phyloP scores from a whole-genome alignment of 2,113 vertebrate species.

The Coracopsis vasa region DNA sequence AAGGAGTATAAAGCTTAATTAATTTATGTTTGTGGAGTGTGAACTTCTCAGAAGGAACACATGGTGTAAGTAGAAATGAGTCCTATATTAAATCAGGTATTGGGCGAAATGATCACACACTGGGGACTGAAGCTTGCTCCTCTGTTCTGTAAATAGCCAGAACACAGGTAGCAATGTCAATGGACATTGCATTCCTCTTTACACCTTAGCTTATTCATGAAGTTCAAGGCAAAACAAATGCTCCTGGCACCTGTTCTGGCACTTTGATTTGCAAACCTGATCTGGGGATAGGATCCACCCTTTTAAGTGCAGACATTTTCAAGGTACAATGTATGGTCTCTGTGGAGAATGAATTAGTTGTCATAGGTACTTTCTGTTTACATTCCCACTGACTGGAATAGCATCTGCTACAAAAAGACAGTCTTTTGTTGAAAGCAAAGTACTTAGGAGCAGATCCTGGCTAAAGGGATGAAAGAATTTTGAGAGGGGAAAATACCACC shows the following conservation, averaged over 20 bases:
- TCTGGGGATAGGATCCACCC: not conserved
- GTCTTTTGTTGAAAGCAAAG: conserved; percentile 33
- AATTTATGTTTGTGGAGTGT: conserved; percentile 17
- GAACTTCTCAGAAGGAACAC: conserved; percentile 12
- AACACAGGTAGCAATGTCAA: not conserved
- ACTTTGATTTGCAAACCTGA: not conserved
- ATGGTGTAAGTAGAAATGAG: conserved; percentile 5
- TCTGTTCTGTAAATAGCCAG: not conserved
- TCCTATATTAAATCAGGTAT: not conserved
- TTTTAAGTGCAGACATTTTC: conserved; percentile 11
- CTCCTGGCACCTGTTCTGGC: not conserved
- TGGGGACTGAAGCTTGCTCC: not conserved
- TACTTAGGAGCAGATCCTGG: not conserved
- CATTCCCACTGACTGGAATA: not conserved
- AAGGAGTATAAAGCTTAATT: conserved; percentile 45
- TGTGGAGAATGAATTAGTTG: conserved; percentile 2
- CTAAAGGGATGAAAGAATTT: conserved; percentile 1
- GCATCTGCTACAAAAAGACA: not conserved
- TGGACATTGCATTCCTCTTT: not conserved
- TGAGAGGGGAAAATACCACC: not conserved
- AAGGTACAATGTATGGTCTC: not conserved
- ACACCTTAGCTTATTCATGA: not conserved
- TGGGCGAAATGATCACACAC: not conserved
- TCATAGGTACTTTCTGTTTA: conserved; percentile 41
- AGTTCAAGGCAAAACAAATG: not conserved